Percentiles rank a stretch among this genome's conserved stretches.
Evolutionary conservation across 2,797 vertebrate species (phyloP).

Genomic region (Gadopsis bispinosus): DNA sequence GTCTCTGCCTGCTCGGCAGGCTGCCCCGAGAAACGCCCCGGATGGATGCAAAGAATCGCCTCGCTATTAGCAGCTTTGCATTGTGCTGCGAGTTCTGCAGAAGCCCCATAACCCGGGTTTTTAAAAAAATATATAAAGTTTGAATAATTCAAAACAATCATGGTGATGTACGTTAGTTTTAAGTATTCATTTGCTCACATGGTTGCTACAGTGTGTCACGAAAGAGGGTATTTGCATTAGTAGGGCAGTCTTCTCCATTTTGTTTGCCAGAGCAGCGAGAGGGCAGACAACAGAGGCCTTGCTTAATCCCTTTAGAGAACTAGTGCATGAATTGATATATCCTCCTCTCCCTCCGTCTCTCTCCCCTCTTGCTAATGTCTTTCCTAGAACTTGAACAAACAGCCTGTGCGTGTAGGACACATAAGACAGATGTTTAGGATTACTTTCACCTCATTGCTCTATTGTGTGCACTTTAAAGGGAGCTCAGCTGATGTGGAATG

Average conservation of each 20-base stretch:
- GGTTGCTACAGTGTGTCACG: slow-evolving; percentile 32
- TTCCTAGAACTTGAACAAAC: slow-evolving; percentile 84
- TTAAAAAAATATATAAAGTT: background rate
- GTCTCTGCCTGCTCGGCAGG: background rate
- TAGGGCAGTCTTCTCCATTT: slow-evolving; percentile 69
- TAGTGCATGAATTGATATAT: slow-evolving; percentile 84
- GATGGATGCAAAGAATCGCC: background rate
- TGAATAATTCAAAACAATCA: slow-evolving; percentile 44
- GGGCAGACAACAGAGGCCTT: slow-evolving; percentile 67
- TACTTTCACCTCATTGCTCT: slow-evolving; percentile 87
- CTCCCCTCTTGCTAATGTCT: slow-evolving; percentile 73
- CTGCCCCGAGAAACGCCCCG: slow-evolving; percentile 9
- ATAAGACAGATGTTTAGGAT: slow-evolving; percentile 88
- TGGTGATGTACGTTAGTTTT: background rate
- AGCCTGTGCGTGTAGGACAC: slow-evolving; percentile 80
- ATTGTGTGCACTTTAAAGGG: slow-evolving; percentile 84
- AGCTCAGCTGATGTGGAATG: slow-evolving; percentile 86
- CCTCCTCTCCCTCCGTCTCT: slow-evolving; percentile 48
- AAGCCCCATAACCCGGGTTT: slow-evolving; percentile 1
- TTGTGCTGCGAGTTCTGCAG: background rate
- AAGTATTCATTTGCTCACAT: slow-evolving; percentile 28
- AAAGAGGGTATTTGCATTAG: slow-evolving; percentile 64
- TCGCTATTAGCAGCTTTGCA: slow-evolving; percentile 1
- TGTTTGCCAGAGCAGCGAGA: slow-evolving; percentile 66
- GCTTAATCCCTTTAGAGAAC: slow-evolving; percentile 78